Conservation (phyloP, 2,888 invertebrate genomes). For the Euplagia quadripunctaria region DNA sequence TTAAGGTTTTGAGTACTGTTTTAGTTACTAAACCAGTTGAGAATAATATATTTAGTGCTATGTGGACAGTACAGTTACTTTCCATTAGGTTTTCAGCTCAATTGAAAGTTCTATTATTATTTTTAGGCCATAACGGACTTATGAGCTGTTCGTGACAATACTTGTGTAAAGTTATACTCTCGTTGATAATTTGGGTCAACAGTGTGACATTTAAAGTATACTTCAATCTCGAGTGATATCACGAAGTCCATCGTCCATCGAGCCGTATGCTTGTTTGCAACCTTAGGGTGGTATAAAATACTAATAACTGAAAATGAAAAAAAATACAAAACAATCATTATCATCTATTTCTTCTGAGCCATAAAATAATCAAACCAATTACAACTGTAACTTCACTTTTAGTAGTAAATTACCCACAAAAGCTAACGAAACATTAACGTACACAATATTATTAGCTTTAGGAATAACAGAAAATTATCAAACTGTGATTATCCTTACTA, state of each 20-base stretch:
- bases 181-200: too few relatives aligned
- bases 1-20: too few relatives aligned
- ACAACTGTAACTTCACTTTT: conserved; percentile 1
- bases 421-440: neutral
- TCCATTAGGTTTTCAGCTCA: too few relatives aligned
- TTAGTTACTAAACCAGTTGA: too few relatives aligned
- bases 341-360: neutral
- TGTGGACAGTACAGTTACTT: too few relatives aligned
- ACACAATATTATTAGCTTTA: conserved; percentile 1
- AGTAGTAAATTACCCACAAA: neutral
- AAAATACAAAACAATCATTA: neutral
- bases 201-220: too few relatives aligned
- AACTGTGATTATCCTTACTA: conserved; percentile 10
- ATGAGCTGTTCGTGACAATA: too few relatives aligned
- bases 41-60: too few relatives aligned
- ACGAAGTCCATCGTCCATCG: neutral
- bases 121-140: too few relatives aligned
- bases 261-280: neutral
- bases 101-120: too few relatives aligned
- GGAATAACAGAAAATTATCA: conserved; percentile 11
- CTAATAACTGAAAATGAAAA: neutral
- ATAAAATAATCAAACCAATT: conserved; percentile 3
- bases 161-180: too few relatives aligned
- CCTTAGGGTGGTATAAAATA: neutral
- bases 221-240: neutral